These are phyloP conservation scores for Taurulus bubalis DNA, from an alignment of 2,113 vertebrate species.

Conservation along the genomic window DNA sequence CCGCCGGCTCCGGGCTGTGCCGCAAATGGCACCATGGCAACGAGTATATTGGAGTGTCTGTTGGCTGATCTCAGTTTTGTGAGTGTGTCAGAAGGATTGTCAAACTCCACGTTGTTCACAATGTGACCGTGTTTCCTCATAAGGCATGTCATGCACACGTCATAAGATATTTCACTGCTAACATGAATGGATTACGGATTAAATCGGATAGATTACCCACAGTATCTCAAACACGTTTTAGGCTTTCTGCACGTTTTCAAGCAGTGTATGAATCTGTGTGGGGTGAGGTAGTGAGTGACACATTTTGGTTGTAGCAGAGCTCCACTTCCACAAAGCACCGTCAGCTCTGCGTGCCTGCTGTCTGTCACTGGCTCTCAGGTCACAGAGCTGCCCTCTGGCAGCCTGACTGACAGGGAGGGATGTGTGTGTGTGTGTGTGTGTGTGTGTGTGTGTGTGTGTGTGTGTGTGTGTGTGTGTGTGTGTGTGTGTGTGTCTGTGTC, in stretches of 20 bases:
- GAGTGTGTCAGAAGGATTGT: neutral
- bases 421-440: neutral
- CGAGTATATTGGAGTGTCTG: neutral
- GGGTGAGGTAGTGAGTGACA: conserved; percentile 18
- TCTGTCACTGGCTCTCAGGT: conserved; percentile 54
- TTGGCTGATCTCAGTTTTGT: neutral
- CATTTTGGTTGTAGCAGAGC: conserved; percentile 21
- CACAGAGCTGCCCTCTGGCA: conserved; percentile 48
- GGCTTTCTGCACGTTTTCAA: neutral
- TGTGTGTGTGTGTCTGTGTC: no score
- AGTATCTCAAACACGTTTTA: neutral
- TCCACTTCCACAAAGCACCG: conserved; percentile 24
- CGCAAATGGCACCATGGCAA: conserved; percentile 26
- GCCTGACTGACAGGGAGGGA: conserved; percentile 25
- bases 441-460: neutral
- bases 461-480: neutral
- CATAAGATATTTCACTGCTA: neutral
- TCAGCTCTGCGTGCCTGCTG: conserved; percentile 55
- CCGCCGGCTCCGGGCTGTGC: conserved; percentile 21
- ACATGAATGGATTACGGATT: neutral
- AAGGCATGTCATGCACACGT: neutral
- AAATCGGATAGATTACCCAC: neutral
- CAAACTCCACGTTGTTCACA: neutral
- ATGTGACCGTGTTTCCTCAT: neutral
- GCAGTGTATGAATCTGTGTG: neutral